Evolutionary conservation across 2,797 vertebrate genomes (phyloP).

Genomic region (Pempheris klunzingeri): DNA sequence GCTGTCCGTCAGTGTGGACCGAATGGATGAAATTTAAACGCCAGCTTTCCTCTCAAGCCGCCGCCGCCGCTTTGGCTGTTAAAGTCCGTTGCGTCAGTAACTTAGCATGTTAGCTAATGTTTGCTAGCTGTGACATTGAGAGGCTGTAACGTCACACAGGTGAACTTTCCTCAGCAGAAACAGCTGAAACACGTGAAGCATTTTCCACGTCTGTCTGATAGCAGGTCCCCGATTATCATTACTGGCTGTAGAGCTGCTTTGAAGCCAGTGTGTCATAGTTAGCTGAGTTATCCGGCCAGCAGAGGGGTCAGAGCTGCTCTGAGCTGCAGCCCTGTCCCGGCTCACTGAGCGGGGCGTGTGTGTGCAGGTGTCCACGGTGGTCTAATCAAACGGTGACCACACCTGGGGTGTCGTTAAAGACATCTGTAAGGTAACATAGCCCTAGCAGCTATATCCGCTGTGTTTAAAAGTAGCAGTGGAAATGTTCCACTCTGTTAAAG

Average conservation of each 20-base stretch:
- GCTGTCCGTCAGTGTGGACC: no score
- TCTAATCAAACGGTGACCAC: neutral
- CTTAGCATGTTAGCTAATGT: conserved; percentile 41
- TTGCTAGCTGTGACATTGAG: conserved; percentile 76
- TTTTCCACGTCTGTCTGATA: neutral
- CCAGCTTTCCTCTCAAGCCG: no score
- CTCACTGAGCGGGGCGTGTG: neutral
- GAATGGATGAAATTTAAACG: no score
- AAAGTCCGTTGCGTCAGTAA: neutral
- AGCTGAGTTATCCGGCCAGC: no score
- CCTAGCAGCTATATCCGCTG: no score
- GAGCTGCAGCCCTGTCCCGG: neutral
- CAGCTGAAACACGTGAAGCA: neutral
- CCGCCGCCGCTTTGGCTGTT: no score
- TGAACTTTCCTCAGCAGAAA: neutral
- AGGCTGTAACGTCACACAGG: neutral
- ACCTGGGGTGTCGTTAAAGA: neutral
- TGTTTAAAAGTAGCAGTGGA: neutral
- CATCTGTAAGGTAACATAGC: no score
- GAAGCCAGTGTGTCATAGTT: no score
- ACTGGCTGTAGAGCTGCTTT: neutral
- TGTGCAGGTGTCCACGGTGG: no score
- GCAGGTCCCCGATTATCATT: accelerated
- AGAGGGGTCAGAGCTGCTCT: conserved; percentile 38
- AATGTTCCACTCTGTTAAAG: neutral